Base-by-base conservation (phyloP, 2,113 vertebrate genomes). In the Cheirogaleus medius region DNA sequence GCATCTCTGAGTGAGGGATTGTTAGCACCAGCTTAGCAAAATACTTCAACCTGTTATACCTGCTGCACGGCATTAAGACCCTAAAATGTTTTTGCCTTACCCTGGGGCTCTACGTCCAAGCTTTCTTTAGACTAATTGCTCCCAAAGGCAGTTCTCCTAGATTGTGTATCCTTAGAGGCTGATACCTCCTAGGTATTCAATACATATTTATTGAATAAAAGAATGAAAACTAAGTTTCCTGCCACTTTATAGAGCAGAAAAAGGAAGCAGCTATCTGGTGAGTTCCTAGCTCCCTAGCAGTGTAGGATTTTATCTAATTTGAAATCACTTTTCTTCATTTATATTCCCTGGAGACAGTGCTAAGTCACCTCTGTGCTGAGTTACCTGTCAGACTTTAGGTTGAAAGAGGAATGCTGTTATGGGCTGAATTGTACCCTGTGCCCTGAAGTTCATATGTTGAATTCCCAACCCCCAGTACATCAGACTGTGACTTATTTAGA, bases 61-160 rank as follows among this genome's bases (percentile, higher is more conserved):
- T 78, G 60, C 52, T 63, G 23, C 69, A 76, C 5, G 84, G 39
- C n/a, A 42, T 0, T 47, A 27, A 93, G 21, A 86, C 63, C n/a
- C 60, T 89, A 69, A 95, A 91, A 87, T 73, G 39, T 69, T 87
- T 97, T 49, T 84, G 47, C 68, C 56, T 86, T 89, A 60, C 44
- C n/a, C 21, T 42, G 25, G 13, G 8, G 14, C 18, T 71, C 42
- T 47, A 18, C 29, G 1, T 78, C 34, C 68, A 91, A 23, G 44
- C 68, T 63, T 52, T 92, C n/a, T 47, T 80, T 21, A 71, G 8
- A 74, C 49, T 88, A 95, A 93, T 68, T 54, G n/a, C 27, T 90
- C 60, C 52, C 66, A 47, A 86, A 90, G 54, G 27, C 29, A 54
- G 9, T 96, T 87, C 20, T 90, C 37, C 49, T 87, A 78, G 12